phyloP scores from a whole-genome alignment of 2,113 vertebrate genomes.

The Serilophus lunatus region DNA sequence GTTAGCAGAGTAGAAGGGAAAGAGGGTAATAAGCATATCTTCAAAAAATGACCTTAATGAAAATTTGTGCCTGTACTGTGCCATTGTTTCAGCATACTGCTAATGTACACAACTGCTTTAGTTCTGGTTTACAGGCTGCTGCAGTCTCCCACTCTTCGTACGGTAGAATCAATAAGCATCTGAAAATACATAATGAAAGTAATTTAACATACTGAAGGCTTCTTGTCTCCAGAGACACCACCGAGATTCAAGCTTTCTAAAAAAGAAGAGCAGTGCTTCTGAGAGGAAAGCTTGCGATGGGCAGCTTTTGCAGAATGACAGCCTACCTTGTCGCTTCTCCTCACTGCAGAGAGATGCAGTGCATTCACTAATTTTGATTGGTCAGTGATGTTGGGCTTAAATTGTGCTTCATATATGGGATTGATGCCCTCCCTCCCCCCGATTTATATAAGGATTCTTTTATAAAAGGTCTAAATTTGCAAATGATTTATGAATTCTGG shows the following conservation, averaged over 20 bases:
- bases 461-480: slow-evolving; percentile 66
- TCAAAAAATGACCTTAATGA: slow-evolving; percentile 75
- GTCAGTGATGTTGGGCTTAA: slow-evolving; percentile 92
- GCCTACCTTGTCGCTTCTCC: slow-evolving; percentile 84
- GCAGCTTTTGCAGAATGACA: slow-evolving; percentile 83
- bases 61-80: slow-evolving; percentile 73
- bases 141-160: slow-evolving; percentile 76
- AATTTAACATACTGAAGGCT: slow-evolving; percentile 81
- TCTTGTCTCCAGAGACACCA: slow-evolving; percentile 77
- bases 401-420: slow-evolving; percentile 81
- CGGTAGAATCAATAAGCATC: slow-evolving; percentile 79
- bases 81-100: slow-evolving; percentile 79
- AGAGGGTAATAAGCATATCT: slow-evolving; percentile 72
- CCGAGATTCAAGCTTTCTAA: slow-evolving; percentile 68
- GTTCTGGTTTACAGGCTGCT: slow-evolving; percentile 76
- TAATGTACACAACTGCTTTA: slow-evolving; percentile 71
- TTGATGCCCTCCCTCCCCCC: slow-evolving; percentile 37
- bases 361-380: slow-evolving; percentile 95
- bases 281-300: slow-evolving; percentile 72
- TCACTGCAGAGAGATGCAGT: slow-evolving; percentile 98
- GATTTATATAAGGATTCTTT: slow-evolving; percentile 72
- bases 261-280: slow-evolving; percentile 70
- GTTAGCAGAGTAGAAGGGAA: slow-evolving; percentile 73
- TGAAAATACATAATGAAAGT: slow-evolving; percentile 82
- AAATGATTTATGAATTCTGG: slow-evolving; percentile 67